Base-by-base conservation (phyloP, 2,797 vertebrate genomes). In the Chrosomus eos region DNA sequence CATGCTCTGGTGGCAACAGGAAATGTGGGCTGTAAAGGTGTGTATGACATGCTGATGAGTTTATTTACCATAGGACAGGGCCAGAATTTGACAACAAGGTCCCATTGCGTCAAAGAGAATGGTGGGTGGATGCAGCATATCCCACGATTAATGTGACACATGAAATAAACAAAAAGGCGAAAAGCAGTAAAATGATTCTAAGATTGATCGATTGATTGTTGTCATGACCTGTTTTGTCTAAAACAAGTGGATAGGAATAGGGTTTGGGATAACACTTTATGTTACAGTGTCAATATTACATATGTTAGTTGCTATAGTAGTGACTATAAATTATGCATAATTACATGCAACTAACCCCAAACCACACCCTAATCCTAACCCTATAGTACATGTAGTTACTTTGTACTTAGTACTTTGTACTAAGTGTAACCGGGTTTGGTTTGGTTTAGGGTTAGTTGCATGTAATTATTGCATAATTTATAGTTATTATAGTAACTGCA, bases 1-100 rank as follows among this genome's bases (percentile, higher is more conserved):
- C 62, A 11, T 79, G 74, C 45, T 33, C 68, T 70, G 73, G 78
- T 79, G 78, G 75, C 62, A 80, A 82, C 88, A 82, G 88, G 88
- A 87, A 87, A 78, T 70, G 81, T 83, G 84, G 72, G 72, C 38
- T 45, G 76, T 58, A 64, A 83, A 83, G 23, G 14, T 58, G 64
- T 58, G 28, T 21, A 67, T 76, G 70, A 82, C 72, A 76, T 48
- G 71, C 18, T 68, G 23, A 72, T 67, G 19, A 71, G 21, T 83
- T 73, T 80, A 67, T 73, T 48, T 83, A 36, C 48, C 80, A 71
- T 53, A 19, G 64, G 64, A 67, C 40, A 31, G 31, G 43, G 10
- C 51, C 18, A 33, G 18, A 40, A 53, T 67, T 62, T 60, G 53
- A 73, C 67, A 81, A 78, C 51, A 31, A n/a, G 14, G 10, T 82